phyloP scores from a whole-genome alignment of 2,113 vertebrate species.

The Melanotaenia duboulayi region DNA sequence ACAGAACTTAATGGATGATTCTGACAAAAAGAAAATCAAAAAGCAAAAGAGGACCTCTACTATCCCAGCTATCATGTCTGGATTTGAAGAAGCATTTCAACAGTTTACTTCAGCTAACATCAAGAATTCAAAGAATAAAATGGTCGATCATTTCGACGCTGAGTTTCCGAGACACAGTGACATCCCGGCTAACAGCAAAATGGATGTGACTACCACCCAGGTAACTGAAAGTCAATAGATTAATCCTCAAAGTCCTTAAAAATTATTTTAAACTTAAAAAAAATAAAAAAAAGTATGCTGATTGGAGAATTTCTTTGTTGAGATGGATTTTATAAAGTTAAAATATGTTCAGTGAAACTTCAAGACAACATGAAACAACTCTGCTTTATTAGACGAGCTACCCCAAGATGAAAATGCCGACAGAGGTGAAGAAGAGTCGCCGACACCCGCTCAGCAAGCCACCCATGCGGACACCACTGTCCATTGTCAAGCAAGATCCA shows the following conservation, averaged over 20 bases:
- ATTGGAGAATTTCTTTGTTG: background rate
- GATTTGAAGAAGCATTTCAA: slow-evolving; percentile 88
- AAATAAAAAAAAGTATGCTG: no score
- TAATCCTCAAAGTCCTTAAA: no score
- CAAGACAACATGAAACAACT: background rate
- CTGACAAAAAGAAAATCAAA: slow-evolving; percentile 72
- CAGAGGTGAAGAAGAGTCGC: slow-evolving; percentile 94
- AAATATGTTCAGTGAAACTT: background rate
- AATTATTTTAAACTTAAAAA: no score
- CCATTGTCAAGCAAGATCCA: slow-evolving; percentile 92
- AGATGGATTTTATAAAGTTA: background rate
- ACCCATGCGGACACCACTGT: slow-evolving; percentile 89
- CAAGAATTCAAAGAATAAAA: background rate
- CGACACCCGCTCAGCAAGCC: slow-evolving; percentile 94
- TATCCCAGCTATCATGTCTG: slow-evolving; percentile 44
- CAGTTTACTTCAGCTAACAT: slow-evolving; percentile 77
- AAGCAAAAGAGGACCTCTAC: slow-evolving; percentile 68
- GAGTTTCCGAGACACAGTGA: slow-evolving; percentile 39
- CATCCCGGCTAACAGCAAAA: slow-evolving; percentile 9
- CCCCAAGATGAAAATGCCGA: slow-evolving; percentile 89
- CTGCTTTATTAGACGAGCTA: slow-evolving; percentile 81
- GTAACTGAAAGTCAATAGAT: slow-evolving; percentile 33
- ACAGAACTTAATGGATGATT: slow-evolving; percentile 40
- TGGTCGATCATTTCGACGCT: slow-evolving; percentile 17
- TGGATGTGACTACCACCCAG: slow-evolving; percentile 48